These are phyloP conservation scores for Columba guinea DNA, from an alignment of 2,797 vertebrate genomes.

Conservation along the genomic window DNA sequence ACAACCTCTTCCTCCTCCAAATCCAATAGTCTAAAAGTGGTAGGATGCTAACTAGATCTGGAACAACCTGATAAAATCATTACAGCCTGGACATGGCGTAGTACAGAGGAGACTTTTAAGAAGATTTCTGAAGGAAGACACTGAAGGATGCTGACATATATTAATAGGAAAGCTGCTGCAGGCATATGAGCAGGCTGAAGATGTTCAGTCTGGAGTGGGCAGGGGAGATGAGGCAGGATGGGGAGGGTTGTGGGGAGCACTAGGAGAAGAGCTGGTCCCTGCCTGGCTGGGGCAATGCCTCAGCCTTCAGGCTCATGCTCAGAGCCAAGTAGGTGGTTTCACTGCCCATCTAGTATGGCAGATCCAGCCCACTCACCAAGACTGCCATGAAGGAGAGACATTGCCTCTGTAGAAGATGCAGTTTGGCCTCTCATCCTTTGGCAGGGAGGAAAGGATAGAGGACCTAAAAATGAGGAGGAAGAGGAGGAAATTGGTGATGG, in stretches of 20 bases:
- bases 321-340: background rate
- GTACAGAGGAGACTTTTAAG: background rate
- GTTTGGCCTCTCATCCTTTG: background rate
- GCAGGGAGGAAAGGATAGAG: background rate
- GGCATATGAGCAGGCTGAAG: background rate
- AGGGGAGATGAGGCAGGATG: background rate
- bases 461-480: background rate
- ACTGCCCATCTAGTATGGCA: background rate
- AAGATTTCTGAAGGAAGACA: background rate
- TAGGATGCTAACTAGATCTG: background rate
- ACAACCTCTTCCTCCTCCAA: background rate
- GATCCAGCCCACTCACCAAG: background rate
- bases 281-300: background rate
- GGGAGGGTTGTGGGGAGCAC: background rate
- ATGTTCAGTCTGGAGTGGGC: rapidly evolving
- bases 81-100: background rate
- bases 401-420: background rate
- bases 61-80: background rate
- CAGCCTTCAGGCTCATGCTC: background rate
- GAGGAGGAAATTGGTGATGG: background rate
- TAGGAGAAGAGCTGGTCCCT: background rate
- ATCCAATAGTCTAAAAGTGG: background rate
- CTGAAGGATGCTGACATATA: background rate
- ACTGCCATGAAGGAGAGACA: background rate
- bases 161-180: background rate